phyloP scores from a whole-genome alignment of 2,888 invertebrate species.

The Saturnia pavonia region DNA sequence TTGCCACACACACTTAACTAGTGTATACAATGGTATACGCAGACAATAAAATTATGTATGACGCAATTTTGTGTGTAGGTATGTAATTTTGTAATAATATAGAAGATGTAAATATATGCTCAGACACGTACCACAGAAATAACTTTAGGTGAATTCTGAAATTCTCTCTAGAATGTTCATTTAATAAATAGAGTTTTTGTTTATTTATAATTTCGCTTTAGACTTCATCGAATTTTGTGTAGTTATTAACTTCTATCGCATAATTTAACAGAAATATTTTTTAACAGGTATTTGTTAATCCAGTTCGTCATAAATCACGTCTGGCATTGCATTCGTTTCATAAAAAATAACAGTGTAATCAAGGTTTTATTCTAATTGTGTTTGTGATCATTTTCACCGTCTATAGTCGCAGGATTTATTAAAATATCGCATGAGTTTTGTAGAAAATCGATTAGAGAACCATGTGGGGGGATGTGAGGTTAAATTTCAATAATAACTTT shows the following conservation, averaged over 20 bases:
- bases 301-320: not conserved
- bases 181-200: not conserved
- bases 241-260: not conserved
- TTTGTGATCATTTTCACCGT: not conserved
- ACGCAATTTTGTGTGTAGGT: conserved; percentile 24
- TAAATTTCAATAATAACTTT: too few relatives aligned
- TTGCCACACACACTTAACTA: conserved; percentile 15
- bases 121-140: not conserved
- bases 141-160: conserved; percentile 10
- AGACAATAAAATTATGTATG: conserved; percentile 28
- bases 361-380: not conserved
- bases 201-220: not conserved
- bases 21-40: conserved; percentile 25
- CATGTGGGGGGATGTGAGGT: too few relatives aligned
- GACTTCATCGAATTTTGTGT: not conserved
- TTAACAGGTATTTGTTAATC: not conserved
- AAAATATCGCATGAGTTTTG: too few relatives aligned
- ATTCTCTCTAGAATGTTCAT: not conserved
- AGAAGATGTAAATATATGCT: conserved; percentile 13
- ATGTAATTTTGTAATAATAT: conserved; percentile 18
- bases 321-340: not conserved
- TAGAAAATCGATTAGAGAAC: too few relatives aligned
- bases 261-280: not conserved
- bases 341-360: not conserved
- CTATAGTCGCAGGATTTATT: not conserved